Conservation (phyloP, 2,888 invertebrate species). For the Frankliniella fusca region DNA sequence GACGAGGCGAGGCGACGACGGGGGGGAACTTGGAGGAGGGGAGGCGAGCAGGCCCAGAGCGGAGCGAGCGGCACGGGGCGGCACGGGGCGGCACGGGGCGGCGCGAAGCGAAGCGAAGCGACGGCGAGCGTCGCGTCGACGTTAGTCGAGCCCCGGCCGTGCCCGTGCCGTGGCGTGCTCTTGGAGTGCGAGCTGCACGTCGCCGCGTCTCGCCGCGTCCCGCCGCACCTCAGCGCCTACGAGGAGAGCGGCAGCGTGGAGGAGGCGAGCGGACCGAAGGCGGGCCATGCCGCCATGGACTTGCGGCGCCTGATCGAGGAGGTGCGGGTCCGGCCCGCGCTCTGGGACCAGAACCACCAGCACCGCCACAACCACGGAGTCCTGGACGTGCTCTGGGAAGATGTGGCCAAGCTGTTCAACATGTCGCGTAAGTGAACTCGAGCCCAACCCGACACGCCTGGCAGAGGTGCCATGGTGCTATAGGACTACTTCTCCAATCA, state of each 20-base stretch:
- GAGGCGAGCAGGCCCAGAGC: neutral
- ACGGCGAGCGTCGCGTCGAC: neutral
- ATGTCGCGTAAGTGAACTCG: slow-evolving; percentile 43
- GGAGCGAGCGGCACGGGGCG: neutral
- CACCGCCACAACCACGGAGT: slow-evolving; percentile 48
- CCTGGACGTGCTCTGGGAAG: slow-evolving; percentile 48
- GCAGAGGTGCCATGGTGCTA: neutral
- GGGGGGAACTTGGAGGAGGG: too few species aligned
- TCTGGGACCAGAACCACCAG: slow-evolving; percentile 48
- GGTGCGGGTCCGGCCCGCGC: slow-evolving; percentile 47
- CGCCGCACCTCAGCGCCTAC: neutral
- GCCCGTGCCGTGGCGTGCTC: neutral
- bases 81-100: neutral
- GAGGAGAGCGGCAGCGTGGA: too few species aligned
- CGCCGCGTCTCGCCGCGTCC: neutral
- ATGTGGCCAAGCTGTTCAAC: slow-evolving; percentile 46
- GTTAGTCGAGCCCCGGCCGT: neutral
- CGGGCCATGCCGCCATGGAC: too few species aligned
- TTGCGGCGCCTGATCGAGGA: slow-evolving; percentile 46
- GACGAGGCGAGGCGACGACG: neutral
- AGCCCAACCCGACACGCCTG: neutral
- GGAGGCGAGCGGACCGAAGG: neutral
- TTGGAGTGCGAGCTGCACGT: neutral
- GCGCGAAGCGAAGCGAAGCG: neutral
- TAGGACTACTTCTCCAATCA: neutral